These are phyloP conservation scores for Prorops nasuta DNA, from an alignment of 1,140 invertebrate species.

Conservation along the genomic window DNA sequence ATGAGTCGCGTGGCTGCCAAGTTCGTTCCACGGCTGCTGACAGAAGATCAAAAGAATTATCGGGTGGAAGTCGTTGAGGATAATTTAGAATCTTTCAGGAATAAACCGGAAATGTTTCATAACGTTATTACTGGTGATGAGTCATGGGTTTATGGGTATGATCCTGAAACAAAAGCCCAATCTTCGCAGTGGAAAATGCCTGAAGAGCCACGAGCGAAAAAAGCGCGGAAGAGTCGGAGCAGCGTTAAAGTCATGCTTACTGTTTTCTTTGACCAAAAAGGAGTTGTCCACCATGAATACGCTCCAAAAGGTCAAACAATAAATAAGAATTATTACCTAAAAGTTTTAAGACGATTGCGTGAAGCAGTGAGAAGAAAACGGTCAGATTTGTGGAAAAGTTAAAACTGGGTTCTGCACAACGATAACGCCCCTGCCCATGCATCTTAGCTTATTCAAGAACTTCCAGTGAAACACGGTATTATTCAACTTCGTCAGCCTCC, in stretches of 20 bases:
- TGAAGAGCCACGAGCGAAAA: too few relatives aligned
- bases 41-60: too few relatives aligned
- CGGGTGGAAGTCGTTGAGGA: too few relatives aligned
- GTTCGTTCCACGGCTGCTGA: too few relatives aligned
- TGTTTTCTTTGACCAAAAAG: not conserved
- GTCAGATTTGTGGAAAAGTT: not conserved
- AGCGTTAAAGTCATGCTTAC: not conserved
- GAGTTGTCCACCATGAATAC: not conserved
- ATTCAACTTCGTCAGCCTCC: not conserved
- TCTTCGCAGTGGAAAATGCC: not conserved
- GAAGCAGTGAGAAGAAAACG: not conserved
- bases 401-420: not conserved
- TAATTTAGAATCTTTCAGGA: too few relatives aligned
- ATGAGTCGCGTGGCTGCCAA: too few relatives aligned
- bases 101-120: slow-evolving; percentile 3
- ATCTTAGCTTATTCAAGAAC: too few relatives aligned
- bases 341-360: not conserved
- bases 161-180: slow-evolving; percentile 30
- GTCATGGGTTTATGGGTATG: slow-evolving; percentile 29
- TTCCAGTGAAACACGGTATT: not conserved
- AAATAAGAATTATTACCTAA: not conserved
- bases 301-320: not conserved
- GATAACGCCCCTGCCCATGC: not conserved
- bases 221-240: not conserved
- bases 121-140: slow-evolving; percentile 30